Evolutionary conservation across 2,113 vertebrate genomes (phyloP), one percentile per base, ranked within the genome.

Genomic region (Campylomormyrus tamandua): DNA sequence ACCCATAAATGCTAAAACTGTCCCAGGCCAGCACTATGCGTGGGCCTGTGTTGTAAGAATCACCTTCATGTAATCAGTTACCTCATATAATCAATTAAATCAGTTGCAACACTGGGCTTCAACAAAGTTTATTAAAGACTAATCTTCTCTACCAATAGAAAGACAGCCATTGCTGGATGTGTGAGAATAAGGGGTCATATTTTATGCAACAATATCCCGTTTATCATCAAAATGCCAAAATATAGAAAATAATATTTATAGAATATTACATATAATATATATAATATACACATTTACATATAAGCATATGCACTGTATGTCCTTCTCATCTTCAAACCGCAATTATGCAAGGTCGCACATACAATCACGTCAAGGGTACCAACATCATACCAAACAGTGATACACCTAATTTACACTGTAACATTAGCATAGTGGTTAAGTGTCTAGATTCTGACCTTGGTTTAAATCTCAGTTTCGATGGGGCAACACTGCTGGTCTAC

Each of bases 231-330:
- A 39, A 89, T 84, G 77, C 56, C 74, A 89, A 74, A 89, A 89
- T 83, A 83, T 89, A 84, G 74, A 89, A 89, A 89, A 89, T 84
- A 84, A 84, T 53, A 89, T 89, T 46, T 53, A 84, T 89, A 42
- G 83, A 89, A 50, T 84, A 84, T 62, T 89, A 89, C 52, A 80
- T 83, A 89, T 83, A 46, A 85, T 84, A 56, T 58, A 84, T 84
- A 42, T 52, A 84, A 89, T 89, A 89, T 89, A 89, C 89, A 84
- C 89, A 89, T 89, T 62, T 89, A 85, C 80, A 89, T 19, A 56
- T 39, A 85, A 24, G 84, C 48, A 19, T 89, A 89, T 50, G 53
- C 52, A 48, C 42, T 45, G 83, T 21, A 48, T 24, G 45, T 84
- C 49, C 77, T 89, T 45, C 58, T 45, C 52, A 84, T n/a, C 56